A percentile compares a stretch with the other conserved stretches of the same genome.
These are phyloP conservation scores for Prolemur simus DNA, from an alignment of 2,113 vertebrate species.

Conservation along the genomic window DNA sequence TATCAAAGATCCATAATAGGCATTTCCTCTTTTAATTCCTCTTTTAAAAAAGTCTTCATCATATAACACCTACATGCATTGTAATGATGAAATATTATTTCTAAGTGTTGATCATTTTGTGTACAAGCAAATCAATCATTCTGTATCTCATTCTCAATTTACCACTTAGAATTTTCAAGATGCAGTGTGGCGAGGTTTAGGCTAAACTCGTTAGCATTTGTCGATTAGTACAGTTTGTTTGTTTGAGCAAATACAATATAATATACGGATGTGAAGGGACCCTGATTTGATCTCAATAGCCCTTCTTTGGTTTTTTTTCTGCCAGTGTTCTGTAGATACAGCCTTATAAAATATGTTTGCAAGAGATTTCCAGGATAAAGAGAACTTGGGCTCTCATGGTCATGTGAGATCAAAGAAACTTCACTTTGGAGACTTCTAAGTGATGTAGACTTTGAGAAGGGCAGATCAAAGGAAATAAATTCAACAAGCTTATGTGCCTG, in stretches of 20 bases:
- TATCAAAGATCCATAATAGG: slow-evolving; percentile 59
- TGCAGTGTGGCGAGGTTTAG: neutral
- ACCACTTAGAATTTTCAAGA: slow-evolving; percentile 27
- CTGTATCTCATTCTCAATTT: slow-evolving; percentile 42
- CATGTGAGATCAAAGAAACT: slow-evolving; percentile 11
- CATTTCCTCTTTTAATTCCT: neutral
- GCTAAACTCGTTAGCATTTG: neutral
- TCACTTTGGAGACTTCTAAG: slow-evolving; percentile 3
- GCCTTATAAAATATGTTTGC: neutral
- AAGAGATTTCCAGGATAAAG: slow-evolving; percentile 16
- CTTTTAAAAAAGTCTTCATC: slow-evolving; percentile 18
- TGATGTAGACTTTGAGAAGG: slow-evolving; percentile 9
- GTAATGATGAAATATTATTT: slow-evolving; percentile 43
- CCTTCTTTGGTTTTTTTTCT: neutral
- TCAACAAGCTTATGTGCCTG: neutral
- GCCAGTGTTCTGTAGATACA: neutral
- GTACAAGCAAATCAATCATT: slow-evolving; percentile 60
- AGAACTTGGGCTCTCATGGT: neutral
- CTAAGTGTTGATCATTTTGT: slow-evolving; percentile 6
- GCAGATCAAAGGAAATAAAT: slow-evolving; percentile 29
- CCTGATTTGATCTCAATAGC: neutral
- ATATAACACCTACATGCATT: neutral
- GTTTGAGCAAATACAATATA: neutral
- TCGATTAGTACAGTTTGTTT: neutral
- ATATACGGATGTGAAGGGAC: neutral